These are phyloP conservation scores for Leptopilina boulardi DNA, from an alignment of 1,140 invertebrate species.

Conservation along the genomic window DNA sequence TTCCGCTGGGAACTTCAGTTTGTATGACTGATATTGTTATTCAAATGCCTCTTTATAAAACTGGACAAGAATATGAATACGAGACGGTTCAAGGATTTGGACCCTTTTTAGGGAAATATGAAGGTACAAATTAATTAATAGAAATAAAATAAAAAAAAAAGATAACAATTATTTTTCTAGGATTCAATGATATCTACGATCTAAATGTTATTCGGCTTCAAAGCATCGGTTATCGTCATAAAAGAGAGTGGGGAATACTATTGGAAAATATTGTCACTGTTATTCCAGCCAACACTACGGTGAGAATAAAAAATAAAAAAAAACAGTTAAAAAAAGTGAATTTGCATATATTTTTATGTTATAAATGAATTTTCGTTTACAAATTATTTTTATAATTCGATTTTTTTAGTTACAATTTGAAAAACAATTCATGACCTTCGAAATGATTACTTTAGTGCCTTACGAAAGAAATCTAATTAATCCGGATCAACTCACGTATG, in stretches of 20 bases:
- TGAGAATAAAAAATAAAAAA: constrained; percentile 36
- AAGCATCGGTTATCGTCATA: constrained; percentile 76
- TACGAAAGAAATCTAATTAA: constrained; percentile 82
- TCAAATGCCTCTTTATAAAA: constrained; percentile 75
- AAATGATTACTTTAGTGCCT: constrained; percentile 82
- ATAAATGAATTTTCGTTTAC: neutral
- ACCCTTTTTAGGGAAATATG: constrained; percentile 80
- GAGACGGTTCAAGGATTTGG: constrained; percentile 82
- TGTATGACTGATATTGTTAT: constrained; percentile 70
- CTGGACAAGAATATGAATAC: constrained; percentile 79
- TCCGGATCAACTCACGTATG: constrained; percentile 74
- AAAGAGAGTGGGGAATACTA: constrained; percentile 82
- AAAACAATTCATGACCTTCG: constrained; percentile 78
- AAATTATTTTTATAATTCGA: constrained; percentile 35
- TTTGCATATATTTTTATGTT: constrained; percentile 28
- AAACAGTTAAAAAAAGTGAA: no score
- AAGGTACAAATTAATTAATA: constrained; percentile 73
- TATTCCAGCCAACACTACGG: constrained; percentile 59
- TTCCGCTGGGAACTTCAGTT: constrained; percentile 68
- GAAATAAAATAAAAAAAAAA: neutral
- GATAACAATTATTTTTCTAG: constrained; percentile 55
- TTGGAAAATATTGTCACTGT: constrained; percentile 82
- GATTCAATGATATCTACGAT: constrained; percentile 64
- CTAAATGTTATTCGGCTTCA: constrained; percentile 67
- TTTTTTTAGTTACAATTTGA: constrained; percentile 60